Evolutionary conservation across 2,113 vertebrate species (phyloP), one percentile per base, ranked within the genome.

Genomic region (Centropus unirufus): DNA sequence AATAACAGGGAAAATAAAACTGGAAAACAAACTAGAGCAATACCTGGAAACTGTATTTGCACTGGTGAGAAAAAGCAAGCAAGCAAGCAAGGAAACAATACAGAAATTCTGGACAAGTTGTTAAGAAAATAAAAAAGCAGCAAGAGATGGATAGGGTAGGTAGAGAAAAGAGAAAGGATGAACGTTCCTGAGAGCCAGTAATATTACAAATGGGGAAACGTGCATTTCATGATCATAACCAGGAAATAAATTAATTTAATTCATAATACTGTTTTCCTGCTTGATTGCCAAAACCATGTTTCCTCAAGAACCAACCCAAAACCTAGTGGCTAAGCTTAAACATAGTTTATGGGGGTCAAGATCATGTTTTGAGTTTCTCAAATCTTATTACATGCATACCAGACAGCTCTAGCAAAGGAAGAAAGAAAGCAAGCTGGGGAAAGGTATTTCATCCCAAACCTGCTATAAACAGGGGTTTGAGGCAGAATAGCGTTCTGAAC

Each of bases 161-260:
- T 2, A 39, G 42, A 91, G 11, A 77, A 74, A 92, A 83, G 10
- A 70, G 27, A 79, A 24, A 79, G 39, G 40, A 82, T 21, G n/a
- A 89, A 68, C 30, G 36, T 66, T 74, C 72, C 9, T 0, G 3
- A 91, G 29, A 63, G 59, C 16, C 17, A 94, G 77, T 91, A 86
- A 58, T 42, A 59, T 46, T 58, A 27, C 77, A 69, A 42, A 70
- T 52, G n/a, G 47, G 19, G 26, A 83, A 75, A 69, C 16, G 51
- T 62, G 29, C 68, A 62, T 76, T 89, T 91, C 40, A 76, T 93
- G 9, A 90, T 66, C 66, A 89, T 54, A 87, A 95, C 66, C 55
- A 89, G 73, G 69, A 94, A 92, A 95, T 36, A 90, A 88, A 88
- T 54, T 10, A 58, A 58, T 76, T 95, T 90, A 14, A 62, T 83